Conservation (phyloP, 2,797 vertebrate species). For the Anguilla marmorata region DNA sequence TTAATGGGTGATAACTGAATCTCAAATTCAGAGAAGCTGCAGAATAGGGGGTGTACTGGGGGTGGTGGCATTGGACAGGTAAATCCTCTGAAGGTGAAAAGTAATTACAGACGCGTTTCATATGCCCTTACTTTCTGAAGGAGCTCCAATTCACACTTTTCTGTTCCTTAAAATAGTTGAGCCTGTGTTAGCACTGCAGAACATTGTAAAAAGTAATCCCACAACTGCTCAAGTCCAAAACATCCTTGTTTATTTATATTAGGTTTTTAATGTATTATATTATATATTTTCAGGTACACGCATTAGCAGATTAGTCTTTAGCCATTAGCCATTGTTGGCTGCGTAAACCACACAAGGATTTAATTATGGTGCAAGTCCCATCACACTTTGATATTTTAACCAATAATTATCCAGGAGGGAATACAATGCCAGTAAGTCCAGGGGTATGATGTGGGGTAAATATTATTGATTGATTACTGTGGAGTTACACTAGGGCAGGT, state of each 20-base stretch:
- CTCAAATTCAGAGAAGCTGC: neutral
- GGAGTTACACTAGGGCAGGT: no score
- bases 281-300: neutral
- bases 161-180: neutral
- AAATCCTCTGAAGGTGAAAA: conserved; percentile 8
- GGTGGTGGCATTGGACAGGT: neutral
- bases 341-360: no score
- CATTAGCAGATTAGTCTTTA: neutral
- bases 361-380: no score
- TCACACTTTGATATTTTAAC: no score
- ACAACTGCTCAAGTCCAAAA: neutral
- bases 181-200: neutral
- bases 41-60: neutral
- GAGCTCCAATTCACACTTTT: neutral
- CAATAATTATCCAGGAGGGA: no score
- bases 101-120: neutral
- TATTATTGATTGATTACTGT: no score
- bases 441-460: no score
- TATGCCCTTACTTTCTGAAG: neutral
- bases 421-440: no score
- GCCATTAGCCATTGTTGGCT: no score
- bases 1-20: neutral
- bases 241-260: neutral
- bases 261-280: neutral
- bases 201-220: neutral